Base-by-base conservation (phyloP, 2,797 vertebrate genomes). In the Diglossa cyanea region DNA sequence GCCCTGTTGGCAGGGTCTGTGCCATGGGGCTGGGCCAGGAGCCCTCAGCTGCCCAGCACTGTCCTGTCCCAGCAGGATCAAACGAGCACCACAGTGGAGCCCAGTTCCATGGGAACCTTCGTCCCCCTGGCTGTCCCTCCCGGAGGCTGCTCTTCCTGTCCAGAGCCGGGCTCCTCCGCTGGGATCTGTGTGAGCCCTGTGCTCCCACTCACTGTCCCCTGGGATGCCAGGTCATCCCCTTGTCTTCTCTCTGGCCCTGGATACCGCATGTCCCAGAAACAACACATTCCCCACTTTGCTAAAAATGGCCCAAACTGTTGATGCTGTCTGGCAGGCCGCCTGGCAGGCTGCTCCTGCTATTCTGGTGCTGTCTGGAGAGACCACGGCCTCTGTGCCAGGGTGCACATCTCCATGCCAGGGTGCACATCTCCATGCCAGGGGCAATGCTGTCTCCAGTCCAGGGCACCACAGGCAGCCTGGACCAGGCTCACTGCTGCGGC, bases 401-500 rank as follows among this genome's bases (percentile, higher is more conserved):
- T 18, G 35, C 4, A 0, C 31, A 9, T 11, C 3, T 28, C 44
- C 2, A 39, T 39, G 39, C 39, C 39, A 39, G 39, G 37, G 11
- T 39, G 5, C 37, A 39, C 31, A 8, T 11, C 2, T 26, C 42
- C 2, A 0, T 65, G 78, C 67, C 62, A 53, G 35, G 47, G 62
- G 31, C 1, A 0, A 66, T 61, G 55, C 67, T 72, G 74, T 42
- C 74, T 48, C 54, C 2, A 1, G 50, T 33, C 35, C 53, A 1
- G 0, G 47, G 33, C 51, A 20, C 19, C 0, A 1, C 20, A 0
- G 31, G 30, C 58, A 48, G 28, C 67, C 48, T 5, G 9, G 4
- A 45, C n/a, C 4, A 1, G 17, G 18, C 7, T 35, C 1, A 2
- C 39, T 35, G 0, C 0, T 24, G 25, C 3, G 31, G 45, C 44